Conservation (phyloP, 2,113 vertebrate genomes). For the Oreochromis niloticus region DNA sequence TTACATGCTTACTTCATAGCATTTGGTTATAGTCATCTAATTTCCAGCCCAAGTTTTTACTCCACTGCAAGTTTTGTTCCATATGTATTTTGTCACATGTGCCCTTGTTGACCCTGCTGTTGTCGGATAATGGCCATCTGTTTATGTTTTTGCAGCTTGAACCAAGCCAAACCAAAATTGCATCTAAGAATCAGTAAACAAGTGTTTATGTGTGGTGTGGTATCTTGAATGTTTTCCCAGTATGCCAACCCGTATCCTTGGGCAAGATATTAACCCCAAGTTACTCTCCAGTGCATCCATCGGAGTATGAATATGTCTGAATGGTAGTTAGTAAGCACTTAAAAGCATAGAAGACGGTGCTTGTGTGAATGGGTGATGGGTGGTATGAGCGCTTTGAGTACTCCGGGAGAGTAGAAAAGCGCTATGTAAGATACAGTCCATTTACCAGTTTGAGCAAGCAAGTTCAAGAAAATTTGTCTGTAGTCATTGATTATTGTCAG, state of each 20-base stretch:
- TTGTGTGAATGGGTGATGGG: fast-evolving
- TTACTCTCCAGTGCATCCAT: not conserved
- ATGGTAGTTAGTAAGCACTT: not conserved
- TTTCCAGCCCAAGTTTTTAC: not conserved
- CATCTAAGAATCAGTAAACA: not conserved
- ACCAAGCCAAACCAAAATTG: not conserved
- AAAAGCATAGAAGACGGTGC: not conserved
- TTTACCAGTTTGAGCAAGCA: not conserved
- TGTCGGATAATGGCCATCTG: not conserved
- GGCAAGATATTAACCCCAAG: not conserved
- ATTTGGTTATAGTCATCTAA: not conserved
- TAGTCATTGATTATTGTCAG: not conserved
- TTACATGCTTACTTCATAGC: not conserved
- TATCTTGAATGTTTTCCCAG: not conserved
- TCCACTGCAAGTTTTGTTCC: not conserved
- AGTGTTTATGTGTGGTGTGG: not conserved
- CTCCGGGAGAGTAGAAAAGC: not conserved
- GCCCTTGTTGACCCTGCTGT: not conserved
- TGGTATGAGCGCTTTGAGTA: fast-evolving
- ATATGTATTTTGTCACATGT: not conserved
- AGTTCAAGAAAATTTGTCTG: fast-evolving
- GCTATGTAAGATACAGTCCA: not conserved
- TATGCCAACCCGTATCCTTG: not conserved
- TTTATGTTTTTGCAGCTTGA: not conserved
- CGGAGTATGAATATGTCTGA: not conserved